Evolutionary conservation across 2,888 invertebrate species (phyloP), one percentile per base, ranked within the genome.

Genomic region (Trichogramma dendrolimi): DNA sequence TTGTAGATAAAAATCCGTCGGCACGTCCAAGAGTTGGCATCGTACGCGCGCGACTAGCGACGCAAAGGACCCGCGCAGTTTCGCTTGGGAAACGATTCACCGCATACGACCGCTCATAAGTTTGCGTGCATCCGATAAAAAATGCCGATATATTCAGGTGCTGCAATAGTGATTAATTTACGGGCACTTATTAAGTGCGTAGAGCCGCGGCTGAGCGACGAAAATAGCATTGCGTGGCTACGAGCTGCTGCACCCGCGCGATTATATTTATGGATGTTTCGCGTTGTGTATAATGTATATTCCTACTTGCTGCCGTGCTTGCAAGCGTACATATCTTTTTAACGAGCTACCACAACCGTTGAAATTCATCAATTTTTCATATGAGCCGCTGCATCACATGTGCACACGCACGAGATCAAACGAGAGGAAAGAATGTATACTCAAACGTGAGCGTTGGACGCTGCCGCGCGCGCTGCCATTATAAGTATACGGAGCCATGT

Each of bases 351-450:
- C 72, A 67, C 70, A 72, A 74, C 73, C 69, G 73, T 70, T 73
- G 72, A 76, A 76, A 73, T 71, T 70, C 70, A 68, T 70, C 71
- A 71, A 76, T 75, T 76, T 76, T 77, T 77, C 73, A 73, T 67
- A 59, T 57, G 49, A 43, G 41, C 49, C 49, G 7, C 27, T 27
- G 27, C 27, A 57, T 46, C 8, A 55, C 10, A 47, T 10, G 5
- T 49, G 11, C 11, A 50, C 51, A 50, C 62, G 39, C 67, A 55
- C 46, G 49, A 56, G 56, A 71, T 69, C 67, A 69, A 66, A 68
- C 68, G 69, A 71, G 70, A 66, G 68, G 67, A 67, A 62, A 67
- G 3, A 27, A 66, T 65, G 61, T 67, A 61, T 67, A 65, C 64
- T 64, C 67, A 67, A 62, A 69, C 69, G 71, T 70, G 69, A 68